Percentiles rank a stretch among this genome's conserved stretches.
phyloP scores from a whole-genome alignment of 1,140 invertebrate species.

The Ceratina japonica region DNA sequence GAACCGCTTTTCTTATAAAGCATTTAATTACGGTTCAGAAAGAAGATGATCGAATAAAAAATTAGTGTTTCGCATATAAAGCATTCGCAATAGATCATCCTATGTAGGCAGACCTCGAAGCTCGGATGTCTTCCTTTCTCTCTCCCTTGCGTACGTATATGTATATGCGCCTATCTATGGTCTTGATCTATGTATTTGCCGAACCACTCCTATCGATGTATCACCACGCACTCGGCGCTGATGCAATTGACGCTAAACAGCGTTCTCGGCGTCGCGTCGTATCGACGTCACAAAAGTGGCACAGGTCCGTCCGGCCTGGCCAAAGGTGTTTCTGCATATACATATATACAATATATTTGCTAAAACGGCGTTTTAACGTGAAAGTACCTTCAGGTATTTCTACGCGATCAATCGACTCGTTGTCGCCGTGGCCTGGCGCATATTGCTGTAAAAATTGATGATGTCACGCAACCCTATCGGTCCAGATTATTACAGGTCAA shows the following conservation, averaged over 20 bases:
- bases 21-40: no score
- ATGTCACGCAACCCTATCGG: slow-evolving; percentile 12
- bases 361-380: slow-evolving; percentile 28
- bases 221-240: slow-evolving; percentile 46
- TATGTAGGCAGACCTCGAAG: slow-evolving; percentile 24
- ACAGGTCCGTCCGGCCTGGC: slow-evolving; percentile 11
- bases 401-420: not conserved
- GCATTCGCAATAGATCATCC: not conserved
- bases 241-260: slow-evolving; percentile 59
- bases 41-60: no score
- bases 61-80: not conserved
- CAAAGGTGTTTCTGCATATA: slow-evolving; percentile 28
- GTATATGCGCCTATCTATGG: slow-evolving; percentile 45
- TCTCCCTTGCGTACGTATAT: slow-evolving; percentile 7
- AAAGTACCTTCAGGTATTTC: slow-evolving; percentile 27
- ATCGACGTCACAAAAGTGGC: slow-evolving; percentile 48
- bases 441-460: slow-evolving; percentile 11
- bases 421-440: not conserved
- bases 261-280: slow-evolving; percentile 34
- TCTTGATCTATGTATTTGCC: slow-evolving; percentile 58
- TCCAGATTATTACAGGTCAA: not conserved
- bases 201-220: slow-evolving; percentile 63
- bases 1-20: no score
- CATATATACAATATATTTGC: not conserved
- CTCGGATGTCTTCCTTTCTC: slow-evolving; percentile 43